Conservation (phyloP, 2,888 invertebrate genomes). For the Acanthosepion esculentum region DNA sequence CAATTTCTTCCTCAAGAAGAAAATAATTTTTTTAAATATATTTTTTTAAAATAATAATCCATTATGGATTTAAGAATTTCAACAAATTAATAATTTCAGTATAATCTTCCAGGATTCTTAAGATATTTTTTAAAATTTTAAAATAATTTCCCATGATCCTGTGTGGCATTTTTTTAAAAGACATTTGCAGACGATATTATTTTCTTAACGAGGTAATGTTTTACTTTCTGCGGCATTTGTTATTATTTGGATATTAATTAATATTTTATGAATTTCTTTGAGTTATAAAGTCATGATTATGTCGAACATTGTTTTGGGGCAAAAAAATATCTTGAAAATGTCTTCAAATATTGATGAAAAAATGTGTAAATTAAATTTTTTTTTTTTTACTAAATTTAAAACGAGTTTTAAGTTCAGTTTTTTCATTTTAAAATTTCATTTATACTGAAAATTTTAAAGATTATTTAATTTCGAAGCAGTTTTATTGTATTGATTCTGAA, state of each 20-base stretch:
- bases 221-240: not conserved
- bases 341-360: not conserved
- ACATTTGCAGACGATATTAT: not conserved
- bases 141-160: not conserved
- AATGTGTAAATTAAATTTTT: not conserved
- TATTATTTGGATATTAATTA: not conserved
- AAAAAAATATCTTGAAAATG: not conserved
- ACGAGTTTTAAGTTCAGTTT: too few relatives aligned
- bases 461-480: too few relatives aligned
- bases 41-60: too few relatives aligned
- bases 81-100: not conserved
- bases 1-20: too few relatives aligned
- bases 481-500: too few relatives aligned
- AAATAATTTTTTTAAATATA: too few relatives aligned
- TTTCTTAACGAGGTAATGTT: not conserved
- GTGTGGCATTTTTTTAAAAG: not conserved
- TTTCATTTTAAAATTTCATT: too few relatives aligned
- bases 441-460: too few relatives aligned
- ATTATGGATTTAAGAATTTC: not conserved
- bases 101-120: not conserved
- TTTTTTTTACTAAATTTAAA: not conserved
- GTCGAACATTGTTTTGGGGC: not conserved
- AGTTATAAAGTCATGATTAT: not conserved
- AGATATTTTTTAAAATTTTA: not conserved
- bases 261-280: constrained; percentile 15